Conservation (phyloP, 2,888 invertebrate genomes). For the Pharmacophagus antenor region DNA sequence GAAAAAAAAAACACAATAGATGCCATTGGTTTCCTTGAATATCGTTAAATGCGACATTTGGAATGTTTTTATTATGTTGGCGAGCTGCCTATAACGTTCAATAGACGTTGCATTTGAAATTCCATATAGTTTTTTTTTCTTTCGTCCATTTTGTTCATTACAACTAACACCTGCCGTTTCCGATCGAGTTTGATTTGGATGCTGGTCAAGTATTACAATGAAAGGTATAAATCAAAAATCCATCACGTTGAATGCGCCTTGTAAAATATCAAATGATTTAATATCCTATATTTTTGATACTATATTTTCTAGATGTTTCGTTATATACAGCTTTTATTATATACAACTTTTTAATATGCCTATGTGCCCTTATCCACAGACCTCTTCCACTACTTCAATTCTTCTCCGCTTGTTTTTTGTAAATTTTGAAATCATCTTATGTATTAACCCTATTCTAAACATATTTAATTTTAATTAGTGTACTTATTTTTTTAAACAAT, state of each 20-base stretch:
- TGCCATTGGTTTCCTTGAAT: constrained; percentile 23
- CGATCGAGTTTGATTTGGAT: not conserved
- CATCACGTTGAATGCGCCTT: not conserved
- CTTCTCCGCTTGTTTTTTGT: too few relatives aligned
- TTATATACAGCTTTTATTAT: too few relatives aligned
- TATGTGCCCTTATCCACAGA: too few relatives aligned
- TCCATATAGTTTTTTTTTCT: constrained; percentile 16
- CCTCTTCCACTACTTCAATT: too few relatives aligned
- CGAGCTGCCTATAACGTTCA: constrained; percentile 20
- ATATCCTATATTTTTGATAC: too few relatives aligned
- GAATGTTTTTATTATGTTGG: constrained; percentile 27
- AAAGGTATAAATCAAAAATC: not conserved
- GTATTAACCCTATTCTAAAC: too few relatives aligned
- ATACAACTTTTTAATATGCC: too few relatives aligned
- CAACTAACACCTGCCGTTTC: constrained; percentile 11
- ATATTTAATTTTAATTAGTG: too few relatives aligned
- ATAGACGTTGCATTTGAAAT: constrained; percentile 6
- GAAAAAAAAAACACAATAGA: constrained; percentile 26
- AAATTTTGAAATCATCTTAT: too few relatives aligned
- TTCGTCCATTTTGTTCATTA: constrained; percentile 8
- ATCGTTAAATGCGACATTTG: constrained; percentile 14
- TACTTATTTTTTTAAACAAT: too few relatives aligned
- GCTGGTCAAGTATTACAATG: not conserved
- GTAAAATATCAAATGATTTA: too few relatives aligned
- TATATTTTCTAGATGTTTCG: too few relatives aligned